Evolutionary conservation across 1,140 invertebrate genomes (phyloP), one percentile per base, ranked within the genome.

Genomic region (Ceratoteleas bidentatus): DNA sequence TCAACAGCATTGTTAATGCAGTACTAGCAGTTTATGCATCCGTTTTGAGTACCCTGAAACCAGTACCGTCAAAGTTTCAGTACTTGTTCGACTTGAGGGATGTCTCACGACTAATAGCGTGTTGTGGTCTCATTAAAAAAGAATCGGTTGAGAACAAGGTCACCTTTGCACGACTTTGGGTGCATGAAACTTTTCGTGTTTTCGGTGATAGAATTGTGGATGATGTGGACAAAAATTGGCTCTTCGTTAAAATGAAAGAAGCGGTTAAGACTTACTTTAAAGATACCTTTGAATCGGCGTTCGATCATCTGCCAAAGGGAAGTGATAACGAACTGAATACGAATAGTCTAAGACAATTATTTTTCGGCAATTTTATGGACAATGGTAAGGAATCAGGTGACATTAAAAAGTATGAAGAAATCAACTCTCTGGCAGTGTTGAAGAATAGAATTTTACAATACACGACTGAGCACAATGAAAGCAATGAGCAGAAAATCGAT

Each of bases 181-280:
- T 93, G 5, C 95, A 96, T 86, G 95, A 96, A 92, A 90, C 93
- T 0, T 93, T 93, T 85, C 90, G 95, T 43, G 94, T 95, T 0
- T 95, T 95, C 85, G 94, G 94, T 74, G 95, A 96, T 87, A 92
- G 94, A 68, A 91, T 96, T 0, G 90, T 92, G 2, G 93, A 95
- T 57, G 86, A 91, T 6, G 62, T 81, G 3, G 95, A 96, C 65
- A 87, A 92, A 32, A 85, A 92, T 7, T 94, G 94, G 93, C 84
- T 96, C 0, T 95, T 93, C 78, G 72, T 85, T 2, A 86, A 88
- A 60, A 86, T 94, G 0, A 90, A 89, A 74, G 86, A 89, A 32
- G 85, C 90, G 9, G 90, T 94, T 0, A 92, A 91, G 80, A 86
- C 86, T 6, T 87, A 92, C 53, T 92, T 92, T 34, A 95, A 95